Evolutionary conservation across 2,113 vertebrate genomes (phyloP), one percentile per base, ranked within the genome.

Genomic region (Hemiprocne comata): DNA sequence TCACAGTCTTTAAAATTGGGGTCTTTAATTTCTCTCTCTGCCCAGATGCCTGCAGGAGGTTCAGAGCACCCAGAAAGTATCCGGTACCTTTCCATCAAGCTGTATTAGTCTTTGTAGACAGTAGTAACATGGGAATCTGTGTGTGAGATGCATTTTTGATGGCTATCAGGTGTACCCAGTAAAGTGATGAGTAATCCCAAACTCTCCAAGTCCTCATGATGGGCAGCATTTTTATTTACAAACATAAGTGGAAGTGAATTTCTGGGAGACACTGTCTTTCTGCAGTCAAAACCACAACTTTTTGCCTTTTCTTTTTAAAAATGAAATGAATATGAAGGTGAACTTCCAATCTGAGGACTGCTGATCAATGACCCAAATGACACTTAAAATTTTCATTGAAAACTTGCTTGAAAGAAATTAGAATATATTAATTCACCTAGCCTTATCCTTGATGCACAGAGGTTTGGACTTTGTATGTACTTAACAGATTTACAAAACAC

Each of bases 1-100:
- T 57, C 0, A 0, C 18, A 24, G 29, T 34, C 36, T 26, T 79
- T 69, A 60, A 79, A 80, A 36, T 14, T 0, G 3, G 13, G 34
- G 5, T 62, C 66, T 50, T 55, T n/a, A 42, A 16, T 9, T 73
- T 57, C 40, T 82, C 19, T 62, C 20, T 7, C 7, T 57, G 54
- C 20, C 19, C 20, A 44, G 20, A 33, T 48, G 25, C 10, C 61
- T 70, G 40, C 42, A 69, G 25, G 36, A 83, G 36, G 25, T 36
- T 62, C 38, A 69, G 55, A 58, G 15, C 50, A 79, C 40, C 19
- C 24, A 79, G 36, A 79, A 89, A 69, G 20, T 42, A 42, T 6
- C 20, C 54, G n/a, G 6, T 64, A 28, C 42, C 15, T 78, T 72
- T 55, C 42, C 50, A 40, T 44, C 16, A 28, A 91, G 25, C 36